Evolutionary conservation across 2,888 invertebrate genomes (phyloP).

Genomic region (Epirrhoe alternata): DNA sequence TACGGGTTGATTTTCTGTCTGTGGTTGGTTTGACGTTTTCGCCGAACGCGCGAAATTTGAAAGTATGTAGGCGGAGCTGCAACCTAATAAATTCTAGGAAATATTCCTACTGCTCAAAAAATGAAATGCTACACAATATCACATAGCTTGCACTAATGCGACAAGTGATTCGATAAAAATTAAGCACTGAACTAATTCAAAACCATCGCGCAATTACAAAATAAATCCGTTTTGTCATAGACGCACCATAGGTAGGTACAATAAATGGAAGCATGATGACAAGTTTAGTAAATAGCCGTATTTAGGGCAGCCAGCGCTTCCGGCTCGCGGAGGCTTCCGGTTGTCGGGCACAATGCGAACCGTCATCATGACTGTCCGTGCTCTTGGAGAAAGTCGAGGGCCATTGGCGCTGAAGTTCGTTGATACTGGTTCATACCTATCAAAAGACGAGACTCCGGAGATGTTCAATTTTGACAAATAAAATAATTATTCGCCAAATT

Average conservation of each 20-base stretch:
- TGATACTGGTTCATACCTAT: not conserved
- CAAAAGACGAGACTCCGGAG: not conserved
- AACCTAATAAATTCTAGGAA: too few species aligned
- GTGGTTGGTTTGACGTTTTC: too few species aligned
- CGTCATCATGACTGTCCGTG: slow-evolving; percentile 15
- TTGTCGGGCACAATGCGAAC: slow-evolving; percentile 27
- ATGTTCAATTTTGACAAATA: too few species aligned
- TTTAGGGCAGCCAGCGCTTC: slow-evolving; percentile 45
- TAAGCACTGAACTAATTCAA: not conserved
- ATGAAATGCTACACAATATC: too few species aligned
- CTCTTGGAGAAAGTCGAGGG: slow-evolving; percentile 30
- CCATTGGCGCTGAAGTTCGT: slow-evolving; percentile 5
- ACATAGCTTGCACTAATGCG: too few species aligned
- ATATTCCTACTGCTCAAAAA: too few species aligned
- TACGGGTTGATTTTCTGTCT: too few species aligned
- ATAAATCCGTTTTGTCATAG: not conserved
- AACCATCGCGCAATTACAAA: not conserved
- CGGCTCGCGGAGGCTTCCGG: slow-evolving; percentile 49
- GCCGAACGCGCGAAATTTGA: too few species aligned
- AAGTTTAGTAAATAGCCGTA: slow-evolving; percentile 24
- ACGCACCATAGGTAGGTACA: slow-evolving; percentile 1
- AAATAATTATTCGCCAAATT: too few species aligned
- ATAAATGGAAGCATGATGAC: slow-evolving; percentile 14
- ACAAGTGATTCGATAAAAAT: too few species aligned
- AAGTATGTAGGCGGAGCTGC: too few species aligned